Evolutionary conservation across 2,888 invertebrate genomes (phyloP), one percentile per base, ranked within the genome.

Genomic region (Polyommatus icarus): DNA sequence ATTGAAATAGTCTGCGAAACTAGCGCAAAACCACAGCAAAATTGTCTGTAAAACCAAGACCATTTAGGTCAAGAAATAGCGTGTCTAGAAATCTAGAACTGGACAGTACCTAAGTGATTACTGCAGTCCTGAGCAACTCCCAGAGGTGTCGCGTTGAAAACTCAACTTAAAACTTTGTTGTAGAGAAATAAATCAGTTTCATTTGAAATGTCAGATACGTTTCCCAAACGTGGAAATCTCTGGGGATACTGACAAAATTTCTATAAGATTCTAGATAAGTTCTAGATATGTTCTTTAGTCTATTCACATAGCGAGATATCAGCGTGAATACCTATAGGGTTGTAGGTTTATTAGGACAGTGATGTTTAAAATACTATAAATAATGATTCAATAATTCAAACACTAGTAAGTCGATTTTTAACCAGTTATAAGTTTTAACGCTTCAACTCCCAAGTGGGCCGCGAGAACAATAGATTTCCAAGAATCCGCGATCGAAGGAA

Each of bases 51-150:
- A 50, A 54, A 54, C 54, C 54, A 1, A 0, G 50, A 50, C 12
- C 50, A 15, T 1, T 18, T 18, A 18, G 54, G 54, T 54, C 54
- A 24, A 61, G 61, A 24, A 61, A 61, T 61, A 24, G 61, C 12
- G 61, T 61, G 61, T 24, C 61, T 61, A 24, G 15, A 54, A 46
- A 61, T 61, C 61, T 61, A 61, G 24, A 24, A 61, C 24, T 61
- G 61, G 61, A 61, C 24, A 61, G 61, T 24, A 54, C 54, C 54
- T 54, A 67, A 32, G 67, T 67, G 67, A 67, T 67, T 67, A 67
- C 67, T 67, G 67, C 67, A 67, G 67, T 32, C 29, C 61, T 24
- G 24, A 67, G 29, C 15, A 32, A 67, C 67, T 67, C 67, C 67
- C 67, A 5, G 67, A 32, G 29, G 67, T 67, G 61, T 67, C 61